Conservation (phyloP, 1,140 invertebrate genomes). For the Penaeus indicus region DNA sequence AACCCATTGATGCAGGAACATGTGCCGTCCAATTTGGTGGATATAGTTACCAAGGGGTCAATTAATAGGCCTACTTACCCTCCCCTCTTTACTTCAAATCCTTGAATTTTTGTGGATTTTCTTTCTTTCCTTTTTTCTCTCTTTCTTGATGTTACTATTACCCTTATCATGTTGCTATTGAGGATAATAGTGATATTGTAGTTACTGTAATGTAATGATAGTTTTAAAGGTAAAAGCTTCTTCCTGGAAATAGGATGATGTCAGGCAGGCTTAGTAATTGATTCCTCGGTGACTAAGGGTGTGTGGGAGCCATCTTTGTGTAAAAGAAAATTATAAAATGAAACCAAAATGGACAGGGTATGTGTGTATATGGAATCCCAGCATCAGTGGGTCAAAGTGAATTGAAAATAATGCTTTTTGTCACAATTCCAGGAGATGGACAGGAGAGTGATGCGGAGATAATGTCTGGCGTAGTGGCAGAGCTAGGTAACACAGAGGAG, state of each 20-base stretch:
- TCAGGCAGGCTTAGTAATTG: neutral
- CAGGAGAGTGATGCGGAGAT: conserved; percentile 64
- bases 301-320: too few relatives aligned
- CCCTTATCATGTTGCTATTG: neutral
- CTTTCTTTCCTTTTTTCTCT: neutral
- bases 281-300: too few relatives aligned
- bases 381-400: neutral
- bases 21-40: too few relatives aligned
- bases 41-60: too few relatives aligned
- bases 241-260: neutral
- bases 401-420: neutral
- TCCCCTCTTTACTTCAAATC: too few relatives aligned
- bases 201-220: too few relatives aligned
- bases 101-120: neutral
- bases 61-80: too few relatives aligned
- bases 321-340: too few relatives aligned
- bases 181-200: neutral
- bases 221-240: too few relatives aligned
- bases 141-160: neutral
- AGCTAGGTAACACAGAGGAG: conserved; percentile 60
- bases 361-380: neutral
- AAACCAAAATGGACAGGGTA: too few relatives aligned
- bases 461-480: conserved; percentile 62
- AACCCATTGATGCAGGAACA: too few relatives aligned
- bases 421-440: conserved; percentile 48